These are phyloP conservation scores for Siniperca obscura DNA, from an alignment of 2,797 vertebrate genomes.

Conservation along the genomic window DNA sequence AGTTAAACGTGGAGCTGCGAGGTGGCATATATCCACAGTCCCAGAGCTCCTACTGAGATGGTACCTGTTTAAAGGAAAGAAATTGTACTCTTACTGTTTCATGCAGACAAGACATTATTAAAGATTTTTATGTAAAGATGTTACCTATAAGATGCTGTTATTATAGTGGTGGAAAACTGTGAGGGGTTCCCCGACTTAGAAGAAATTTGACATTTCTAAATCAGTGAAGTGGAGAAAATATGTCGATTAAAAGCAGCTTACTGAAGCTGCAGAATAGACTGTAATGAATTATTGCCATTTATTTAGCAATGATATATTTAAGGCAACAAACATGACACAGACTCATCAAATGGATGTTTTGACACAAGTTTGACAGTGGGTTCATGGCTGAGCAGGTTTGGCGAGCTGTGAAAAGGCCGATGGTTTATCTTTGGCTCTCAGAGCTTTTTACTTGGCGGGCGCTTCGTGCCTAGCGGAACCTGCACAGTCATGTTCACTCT, in stretches of 20 bases:
- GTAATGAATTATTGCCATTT: constrained; percentile 11
- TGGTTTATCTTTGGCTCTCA: constrained; percentile 79
- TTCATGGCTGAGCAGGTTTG: constrained; percentile 62
- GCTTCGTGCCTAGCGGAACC: constrained; percentile 53
- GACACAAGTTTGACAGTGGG: constrained; percentile 60
- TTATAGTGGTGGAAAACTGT: neutral
- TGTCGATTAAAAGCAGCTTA: constrained; percentile 21
- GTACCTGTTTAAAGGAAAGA: constrained; percentile 9
- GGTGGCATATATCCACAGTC: neutral
- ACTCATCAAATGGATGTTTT: constrained; percentile 55
- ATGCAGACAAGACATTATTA: constrained; percentile 10
- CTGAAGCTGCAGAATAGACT: constrained; percentile 5
- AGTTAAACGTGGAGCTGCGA: constrained; percentile 13
- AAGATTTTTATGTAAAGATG: constrained; percentile 4
- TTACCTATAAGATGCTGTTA: neutral
- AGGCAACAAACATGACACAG: constrained; percentile 50
- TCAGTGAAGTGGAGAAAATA: neutral
- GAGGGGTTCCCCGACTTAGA: neutral
- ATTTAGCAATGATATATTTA: constrained; percentile 46
- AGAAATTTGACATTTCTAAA: neutral
- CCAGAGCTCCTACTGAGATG: constrained; percentile 13
- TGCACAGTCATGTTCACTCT: constrained; percentile 73
- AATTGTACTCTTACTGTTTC: neutral
- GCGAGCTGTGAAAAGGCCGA: constrained; percentile 65
- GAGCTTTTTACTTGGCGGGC: constrained; percentile 64